Percentiles rank a stretch among this genome's conserved stretches.
Conservation (phyloP, 2,113 vertebrate genomes). For the Eublepharis macularius region DNA sequence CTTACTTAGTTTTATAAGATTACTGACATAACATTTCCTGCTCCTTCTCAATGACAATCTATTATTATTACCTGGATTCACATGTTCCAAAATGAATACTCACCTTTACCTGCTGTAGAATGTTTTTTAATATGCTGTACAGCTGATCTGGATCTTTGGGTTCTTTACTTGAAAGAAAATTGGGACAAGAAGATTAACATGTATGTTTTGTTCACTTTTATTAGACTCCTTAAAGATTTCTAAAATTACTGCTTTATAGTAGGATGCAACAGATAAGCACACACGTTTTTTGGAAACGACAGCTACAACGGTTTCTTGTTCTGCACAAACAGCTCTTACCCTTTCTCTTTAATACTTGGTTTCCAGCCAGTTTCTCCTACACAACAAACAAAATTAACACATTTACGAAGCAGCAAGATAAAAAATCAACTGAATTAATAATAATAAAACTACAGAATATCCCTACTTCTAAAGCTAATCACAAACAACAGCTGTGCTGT, state of each 20-base stretch:
- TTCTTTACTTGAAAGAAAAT: constrained; percentile 89
- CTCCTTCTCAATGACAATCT: no score
- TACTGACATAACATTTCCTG: no score
- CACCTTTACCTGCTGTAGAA: constrained; percentile 98
- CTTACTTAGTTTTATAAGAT: no score
- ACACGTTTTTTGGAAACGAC: not conserved
- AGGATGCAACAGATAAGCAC: not conserved
- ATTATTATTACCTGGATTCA: no score
- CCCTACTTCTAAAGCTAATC: constrained; percentile 24
- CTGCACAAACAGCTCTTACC: constrained; percentile 67
- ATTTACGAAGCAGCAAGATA: constrained; percentile 63
- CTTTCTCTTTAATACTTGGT: constrained; percentile 88
- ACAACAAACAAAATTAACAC: constrained; percentile 70
- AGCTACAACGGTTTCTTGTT: not conserved
- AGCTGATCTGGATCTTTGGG: constrained; percentile 95
- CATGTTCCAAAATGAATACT: constrained; percentile 39
- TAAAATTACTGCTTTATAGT: constrained; percentile 13
- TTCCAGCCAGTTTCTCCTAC: constrained; percentile 99
- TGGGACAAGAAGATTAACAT: constrained; percentile 43
- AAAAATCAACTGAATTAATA: constrained; percentile 62
- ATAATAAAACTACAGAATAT: constrained; percentile 45
- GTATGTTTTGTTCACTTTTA: not conserved
- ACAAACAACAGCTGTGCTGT: constrained; percentile 34
- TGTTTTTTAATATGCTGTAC: constrained; percentile 91
- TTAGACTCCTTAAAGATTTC: not conserved